Evolutionary conservation across 2,797 vertebrate genomes (phyloP).

Genomic region (Oreochromis mossambicus): DNA sequence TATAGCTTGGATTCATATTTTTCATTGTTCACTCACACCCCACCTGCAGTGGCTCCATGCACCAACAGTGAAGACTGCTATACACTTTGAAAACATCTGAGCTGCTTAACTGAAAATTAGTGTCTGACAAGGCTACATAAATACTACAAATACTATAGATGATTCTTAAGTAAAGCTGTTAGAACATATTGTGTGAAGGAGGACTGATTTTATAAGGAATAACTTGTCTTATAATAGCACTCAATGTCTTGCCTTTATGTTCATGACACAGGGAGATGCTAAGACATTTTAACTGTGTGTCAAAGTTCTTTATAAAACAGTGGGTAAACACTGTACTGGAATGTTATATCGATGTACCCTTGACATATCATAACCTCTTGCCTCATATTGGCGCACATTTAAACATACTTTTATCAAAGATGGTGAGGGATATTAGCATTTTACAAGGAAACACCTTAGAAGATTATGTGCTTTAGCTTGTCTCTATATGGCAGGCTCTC

Average conservation of each 20-base stretch:
- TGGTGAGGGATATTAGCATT: neutral
- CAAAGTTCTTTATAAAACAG: constrained; percentile 10
- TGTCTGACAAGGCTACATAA: neutral
- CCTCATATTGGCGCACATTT: neutral
- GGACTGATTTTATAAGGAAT: neutral
- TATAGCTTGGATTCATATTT: neutral
- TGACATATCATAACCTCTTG: neutral
- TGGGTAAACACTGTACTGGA: neutral
- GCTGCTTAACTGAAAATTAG: neutral
- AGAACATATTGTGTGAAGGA: neutral
- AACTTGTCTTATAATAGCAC: neutral
- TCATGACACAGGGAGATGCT: constrained; percentile 1
- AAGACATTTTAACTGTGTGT: neutral
- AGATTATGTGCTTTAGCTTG: neutral
- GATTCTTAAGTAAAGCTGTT: neutral
- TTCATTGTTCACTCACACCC: neutral
- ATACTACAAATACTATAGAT: neutral
- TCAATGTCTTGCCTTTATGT: neutral
- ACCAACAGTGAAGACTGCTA: neutral
- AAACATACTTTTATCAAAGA: neutral
- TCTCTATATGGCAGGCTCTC: neutral
- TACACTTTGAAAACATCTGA: accelerated
- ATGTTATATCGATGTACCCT: neutral
- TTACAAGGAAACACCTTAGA: neutral
- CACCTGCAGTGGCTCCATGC: accelerated